Evolutionary conservation across 1,140 invertebrate genomes (phyloP).

Genomic region (Heliconius congener): DNA sequence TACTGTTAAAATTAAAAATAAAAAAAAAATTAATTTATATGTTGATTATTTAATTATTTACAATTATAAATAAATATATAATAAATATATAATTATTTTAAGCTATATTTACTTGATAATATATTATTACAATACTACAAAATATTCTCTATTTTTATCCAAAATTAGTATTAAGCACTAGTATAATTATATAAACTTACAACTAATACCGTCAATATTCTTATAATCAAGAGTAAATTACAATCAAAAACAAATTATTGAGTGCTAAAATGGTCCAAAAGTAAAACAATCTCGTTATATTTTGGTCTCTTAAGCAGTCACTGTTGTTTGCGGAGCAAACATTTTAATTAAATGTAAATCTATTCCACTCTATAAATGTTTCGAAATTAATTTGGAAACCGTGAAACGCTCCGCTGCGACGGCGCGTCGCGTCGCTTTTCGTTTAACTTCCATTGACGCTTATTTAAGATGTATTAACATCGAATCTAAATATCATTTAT

Average conservation of each 20-base stretch:
- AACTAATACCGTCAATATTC: not conserved
- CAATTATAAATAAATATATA: too few relatives aligned
- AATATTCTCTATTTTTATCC: too few relatives aligned
- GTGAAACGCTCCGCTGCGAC: not conserved
- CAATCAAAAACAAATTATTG: not conserved
- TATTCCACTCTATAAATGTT: constrained; percentile 20
- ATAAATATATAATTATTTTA: too few relatives aligned
- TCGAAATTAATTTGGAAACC: constrained; percentile 20
- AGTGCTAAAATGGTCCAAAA: constrained; percentile 2
- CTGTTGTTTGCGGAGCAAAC: constrained; percentile 9
- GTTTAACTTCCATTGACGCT: constrained; percentile 13
- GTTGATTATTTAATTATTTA: too few relatives aligned
- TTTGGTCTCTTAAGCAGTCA: constrained; percentile 14
- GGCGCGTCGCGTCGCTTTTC: not conserved
- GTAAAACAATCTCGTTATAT: constrained; percentile 17
- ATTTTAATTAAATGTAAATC: constrained; percentile 25
- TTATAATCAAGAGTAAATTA: not conserved
- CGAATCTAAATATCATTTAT: not conserved
- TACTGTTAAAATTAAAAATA: too few relatives aligned
- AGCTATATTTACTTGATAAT: too few relatives aligned
- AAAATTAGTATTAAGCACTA: not conserved
- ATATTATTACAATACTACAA: too few relatives aligned
- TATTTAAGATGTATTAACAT: not conserved
- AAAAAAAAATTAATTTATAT: too few relatives aligned
- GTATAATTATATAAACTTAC: not conserved